phyloP scores from a whole-genome alignment of 2,888 invertebrate species.

The Nebria salina region DNA sequence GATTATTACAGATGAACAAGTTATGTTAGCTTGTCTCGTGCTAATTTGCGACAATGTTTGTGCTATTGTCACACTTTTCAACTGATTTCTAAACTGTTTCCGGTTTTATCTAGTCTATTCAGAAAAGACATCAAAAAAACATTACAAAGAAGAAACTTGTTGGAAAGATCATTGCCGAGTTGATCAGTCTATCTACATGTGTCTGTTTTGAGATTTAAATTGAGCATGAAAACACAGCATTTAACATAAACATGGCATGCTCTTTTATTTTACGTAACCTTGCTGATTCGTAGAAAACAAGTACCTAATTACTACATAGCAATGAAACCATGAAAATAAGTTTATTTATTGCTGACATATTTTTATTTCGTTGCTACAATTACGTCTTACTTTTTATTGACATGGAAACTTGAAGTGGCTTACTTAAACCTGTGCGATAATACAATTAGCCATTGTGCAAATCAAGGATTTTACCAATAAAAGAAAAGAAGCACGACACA shows the following conservation, averaged over 20 bases:
- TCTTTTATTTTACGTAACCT: background rate
- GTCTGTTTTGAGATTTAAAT: background rate
- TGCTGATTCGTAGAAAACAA: background rate
- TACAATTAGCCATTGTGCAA: background rate
- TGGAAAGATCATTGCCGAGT: background rate
- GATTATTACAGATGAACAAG: conserved; percentile 7
- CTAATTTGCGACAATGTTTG: conserved; percentile 4
- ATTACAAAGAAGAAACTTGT: background rate
- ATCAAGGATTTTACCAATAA: background rate
- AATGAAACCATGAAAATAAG: background rate
- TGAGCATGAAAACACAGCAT: background rate
- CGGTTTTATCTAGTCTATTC: conserved; percentile 19
- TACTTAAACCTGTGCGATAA: background rate
- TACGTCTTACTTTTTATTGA: background rate
- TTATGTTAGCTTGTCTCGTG: conserved; percentile 2
- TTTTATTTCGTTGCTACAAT: background rate
- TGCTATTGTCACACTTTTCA: conserved; percentile 42
- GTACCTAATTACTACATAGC: background rate
- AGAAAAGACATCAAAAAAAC: conserved; percentile 16
- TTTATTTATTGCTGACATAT: background rate
- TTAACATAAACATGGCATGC: background rate
- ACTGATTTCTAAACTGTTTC: conserved; percentile 41
- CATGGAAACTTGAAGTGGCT: background rate
- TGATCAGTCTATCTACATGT: background rate
- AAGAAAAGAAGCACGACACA: background rate